phyloP scores from a whole-genome alignment of 2,113 vertebrate species.

The Nibea albiflora region DNA sequence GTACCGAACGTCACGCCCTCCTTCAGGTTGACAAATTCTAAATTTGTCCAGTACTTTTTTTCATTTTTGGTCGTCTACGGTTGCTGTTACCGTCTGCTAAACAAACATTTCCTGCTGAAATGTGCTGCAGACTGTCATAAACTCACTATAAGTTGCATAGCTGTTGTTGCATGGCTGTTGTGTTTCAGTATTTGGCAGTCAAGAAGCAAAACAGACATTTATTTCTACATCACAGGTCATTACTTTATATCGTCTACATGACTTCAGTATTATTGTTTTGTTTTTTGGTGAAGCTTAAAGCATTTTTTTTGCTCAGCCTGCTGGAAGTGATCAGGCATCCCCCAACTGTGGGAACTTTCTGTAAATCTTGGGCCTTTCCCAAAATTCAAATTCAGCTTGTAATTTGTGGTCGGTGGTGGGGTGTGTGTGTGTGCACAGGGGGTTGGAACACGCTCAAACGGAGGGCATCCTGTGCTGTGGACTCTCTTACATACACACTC shows the following conservation, averaged over 20 bases:
- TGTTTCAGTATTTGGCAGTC: slow-evolving; percentile 2
- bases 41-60: neutral
- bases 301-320: slow-evolving; percentile 50
- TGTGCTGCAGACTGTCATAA: neutral
- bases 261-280: slow-evolving; percentile 36
- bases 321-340: slow-evolving; percentile 71
- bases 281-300: slow-evolving; percentile 45
- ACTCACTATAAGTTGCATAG: neutral
- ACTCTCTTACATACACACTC: slow-evolving; percentile 51
- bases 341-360: slow-evolving; percentile 79
- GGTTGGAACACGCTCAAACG: slow-evolving; percentile 71
- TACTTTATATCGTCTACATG: slow-evolving; percentile 13
- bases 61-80: neutral
- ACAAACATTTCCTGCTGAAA: neutral
- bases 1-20: neutral
- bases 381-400: slow-evolving; percentile 80
- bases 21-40: neutral
- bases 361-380: slow-evolving; percentile 77
- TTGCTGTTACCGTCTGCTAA: neutral
- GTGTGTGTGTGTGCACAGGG: slow-evolving; percentile 64
- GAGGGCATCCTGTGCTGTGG: slow-evolving; percentile 68
- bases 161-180: neutral
- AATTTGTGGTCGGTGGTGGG: slow-evolving; percentile 80
- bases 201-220: neutral
- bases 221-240: slow-evolving; percentile 22